Base-by-base conservation (phyloP, 2,888 invertebrate genomes). In the Sarcophaga variegata region DNA sequence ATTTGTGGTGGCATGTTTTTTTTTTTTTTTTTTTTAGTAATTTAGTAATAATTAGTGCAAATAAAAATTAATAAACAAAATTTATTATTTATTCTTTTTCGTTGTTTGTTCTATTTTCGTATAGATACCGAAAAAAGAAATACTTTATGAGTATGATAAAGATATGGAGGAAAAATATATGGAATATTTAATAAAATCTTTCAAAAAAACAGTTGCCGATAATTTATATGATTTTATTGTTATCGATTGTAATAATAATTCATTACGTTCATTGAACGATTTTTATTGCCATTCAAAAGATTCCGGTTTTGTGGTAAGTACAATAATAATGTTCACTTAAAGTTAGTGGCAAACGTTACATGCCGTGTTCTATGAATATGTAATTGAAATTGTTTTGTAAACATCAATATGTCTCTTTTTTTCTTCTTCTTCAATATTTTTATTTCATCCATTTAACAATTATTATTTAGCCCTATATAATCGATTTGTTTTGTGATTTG, bases 141-240 rank as follows among this genome's bases (percentile, higher is more conserved):
- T 93, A 79, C 89, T 93, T 8, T 93, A 98, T 93, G 98, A 99
- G 92, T 98, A 96, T 93, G 99, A 99, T 90, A 95, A 96, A 64
- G 95, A 95, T 45, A 95, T 96, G 95, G 99, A 99, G 93, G 95
- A 96, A 78, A 95, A 95, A 4, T 99, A 99, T 92, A 93, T 97
- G 89, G 95, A 94, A 88, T 98, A 97, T 78, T 94, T 99, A 87
- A 95, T 97, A 85, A 97, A 98, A 94, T 96, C 98, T 14, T 98
- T 98, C 92, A 98, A 97, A 92, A 97, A 98, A 94, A 97, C 97
- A 45, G 94, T 99, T 4, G 96, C 96, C 11, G 98, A 98, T 93
- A 97, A 97, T 84, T 97, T 97, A 92, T 99, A 98, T 93, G 96
- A 97, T 83, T 98, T 99, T 92, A 96, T 99, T 89, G 97, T 99